These are phyloP conservation scores for Pissodes strobi DNA, from an alignment of 1,140 invertebrate species.

Conservation along the genomic window DNA sequence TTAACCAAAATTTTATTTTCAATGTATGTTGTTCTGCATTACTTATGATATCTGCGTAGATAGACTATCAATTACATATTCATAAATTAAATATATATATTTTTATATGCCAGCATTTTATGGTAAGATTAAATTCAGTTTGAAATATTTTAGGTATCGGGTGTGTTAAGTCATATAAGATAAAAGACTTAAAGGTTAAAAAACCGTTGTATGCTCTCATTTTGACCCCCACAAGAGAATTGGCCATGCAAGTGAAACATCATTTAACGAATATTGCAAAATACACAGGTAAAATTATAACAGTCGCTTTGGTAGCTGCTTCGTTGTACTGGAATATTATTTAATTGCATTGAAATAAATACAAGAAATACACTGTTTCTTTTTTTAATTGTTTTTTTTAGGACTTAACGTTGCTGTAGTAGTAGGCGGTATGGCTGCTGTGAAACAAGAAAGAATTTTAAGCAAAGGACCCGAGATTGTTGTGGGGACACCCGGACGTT, in stretches of 20 bases:
- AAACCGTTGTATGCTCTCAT: constrained; percentile 80
- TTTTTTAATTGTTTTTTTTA: constrained; percentile 39
- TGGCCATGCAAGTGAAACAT: constrained; percentile 91
- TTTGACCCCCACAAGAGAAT: constrained; percentile 91
- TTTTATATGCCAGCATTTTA: too few species aligned
- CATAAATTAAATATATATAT: too few species aligned
- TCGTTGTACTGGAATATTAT: too few species aligned
- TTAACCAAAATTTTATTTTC: too few species aligned
- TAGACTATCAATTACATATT: too few species aligned
- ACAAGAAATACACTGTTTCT: not conserved
- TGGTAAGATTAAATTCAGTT: too few species aligned
- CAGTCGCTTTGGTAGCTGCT: too few species aligned
- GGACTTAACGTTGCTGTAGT: constrained; percentile 73
- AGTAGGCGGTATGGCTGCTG: constrained; percentile 85
- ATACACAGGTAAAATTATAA: constrained; percentile 76
- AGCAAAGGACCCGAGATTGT: constrained; percentile 86
- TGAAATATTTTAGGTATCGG: constrained; percentile 58
- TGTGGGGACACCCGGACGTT: constrained; percentile 92
- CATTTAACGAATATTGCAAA: constrained; percentile 82
- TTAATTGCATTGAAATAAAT: too few species aligned
- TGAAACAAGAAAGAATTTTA: constrained; percentile 90
- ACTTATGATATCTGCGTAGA: not conserved
- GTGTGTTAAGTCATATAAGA: constrained; percentile 65
- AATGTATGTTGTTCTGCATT: too few species aligned
- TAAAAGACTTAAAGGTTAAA: constrained; percentile 58